Percentiles rank a stretch among this genome's conserved stretches.
These are phyloP conservation scores for Brachypterus glaber DNA, from an alignment of 2,888 invertebrate species.

Conservation along the genomic window DNA sequence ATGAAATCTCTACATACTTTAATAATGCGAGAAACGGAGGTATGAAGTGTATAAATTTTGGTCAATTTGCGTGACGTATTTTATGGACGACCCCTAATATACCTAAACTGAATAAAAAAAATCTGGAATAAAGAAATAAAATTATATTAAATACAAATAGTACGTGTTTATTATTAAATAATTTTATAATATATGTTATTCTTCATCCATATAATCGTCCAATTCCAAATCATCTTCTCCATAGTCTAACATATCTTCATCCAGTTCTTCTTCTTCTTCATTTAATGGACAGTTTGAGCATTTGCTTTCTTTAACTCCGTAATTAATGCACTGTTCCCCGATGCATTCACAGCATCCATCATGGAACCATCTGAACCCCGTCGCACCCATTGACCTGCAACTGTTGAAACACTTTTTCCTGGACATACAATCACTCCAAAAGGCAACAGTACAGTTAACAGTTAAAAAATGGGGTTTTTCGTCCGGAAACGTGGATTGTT, in stretches of 20 bases:
- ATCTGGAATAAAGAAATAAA: too few relatives aligned
- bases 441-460: slow-evolving; percentile 81
- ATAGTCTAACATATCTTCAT: slow-evolving; percentile 51
- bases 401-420: slow-evolving; percentile 76
- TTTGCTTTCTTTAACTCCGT: slow-evolving; percentile 81
- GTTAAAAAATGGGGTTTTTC: slow-evolving; percentile 33
- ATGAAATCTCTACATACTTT: too few relatives aligned
- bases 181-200: too few relatives aligned
- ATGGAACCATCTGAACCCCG: slow-evolving; percentile 85
- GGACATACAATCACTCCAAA: slow-evolving; percentile 81
- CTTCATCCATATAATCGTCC: slow-evolving; percentile 16
- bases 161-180: too few relatives aligned
- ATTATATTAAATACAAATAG: too few relatives aligned
- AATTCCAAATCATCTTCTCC: slow-evolving; percentile 51
- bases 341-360: slow-evolving; percentile 93
- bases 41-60: too few relatives aligned
- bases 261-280: slow-evolving; percentile 36
- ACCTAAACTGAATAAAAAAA: too few relatives aligned
- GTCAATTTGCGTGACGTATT: too few relatives aligned
- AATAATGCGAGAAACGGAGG: too few relatives aligned
- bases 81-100: too few relatives aligned
- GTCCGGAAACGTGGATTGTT: slow-evolving; percentile 52
- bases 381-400: slow-evolving; percentile 76
- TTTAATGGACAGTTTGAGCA: slow-evolving; percentile 37
- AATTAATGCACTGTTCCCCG: slow-evolving; percentile 78